These are phyloP conservation scores for Onthophagus sagittarius DNA, from an alignment of 2,888 invertebrate species.

Conservation along the genomic window DNA sequence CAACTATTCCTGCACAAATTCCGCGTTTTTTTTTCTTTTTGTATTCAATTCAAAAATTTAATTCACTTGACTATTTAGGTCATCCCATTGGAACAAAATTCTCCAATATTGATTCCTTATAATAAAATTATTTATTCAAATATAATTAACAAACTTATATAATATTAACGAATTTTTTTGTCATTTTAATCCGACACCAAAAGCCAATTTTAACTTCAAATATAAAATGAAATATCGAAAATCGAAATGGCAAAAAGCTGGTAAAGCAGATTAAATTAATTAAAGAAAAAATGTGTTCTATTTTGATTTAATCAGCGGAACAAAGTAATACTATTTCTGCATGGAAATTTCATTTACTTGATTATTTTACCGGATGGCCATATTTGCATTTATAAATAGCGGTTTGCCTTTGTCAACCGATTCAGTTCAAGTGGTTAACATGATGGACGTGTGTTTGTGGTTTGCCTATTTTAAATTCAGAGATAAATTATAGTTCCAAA, in stretches of 20 bases:
- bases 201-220: too few species aligned
- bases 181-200: too few species aligned
- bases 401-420: not conserved
- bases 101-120: too few species aligned
- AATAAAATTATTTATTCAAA: too few species aligned
- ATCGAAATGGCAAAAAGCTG: not conserved
- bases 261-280: not conserved
- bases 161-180: too few species aligned
- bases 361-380: not conserved
- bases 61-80: too few species aligned
- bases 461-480: not conserved
- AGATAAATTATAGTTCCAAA: not conserved
- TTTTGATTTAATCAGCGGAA: not conserved
- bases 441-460: not conserved
- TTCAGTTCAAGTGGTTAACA: not conserved
- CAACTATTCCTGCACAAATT: too few species aligned
- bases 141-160: too few species aligned
- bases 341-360: not conserved
- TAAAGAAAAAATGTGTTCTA: not conserved
- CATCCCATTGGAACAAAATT: too few species aligned
- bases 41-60: too few species aligned
- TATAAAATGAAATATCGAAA: not conserved
- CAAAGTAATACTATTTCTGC: not conserved
- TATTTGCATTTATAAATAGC: not conserved
- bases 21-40: too few species aligned